A percentile compares a stretch with the other conserved stretches of the same genome.
phyloP scores from a whole-genome alignment of 2,113 vertebrate species.

The Saguinus imperator region DNA sequence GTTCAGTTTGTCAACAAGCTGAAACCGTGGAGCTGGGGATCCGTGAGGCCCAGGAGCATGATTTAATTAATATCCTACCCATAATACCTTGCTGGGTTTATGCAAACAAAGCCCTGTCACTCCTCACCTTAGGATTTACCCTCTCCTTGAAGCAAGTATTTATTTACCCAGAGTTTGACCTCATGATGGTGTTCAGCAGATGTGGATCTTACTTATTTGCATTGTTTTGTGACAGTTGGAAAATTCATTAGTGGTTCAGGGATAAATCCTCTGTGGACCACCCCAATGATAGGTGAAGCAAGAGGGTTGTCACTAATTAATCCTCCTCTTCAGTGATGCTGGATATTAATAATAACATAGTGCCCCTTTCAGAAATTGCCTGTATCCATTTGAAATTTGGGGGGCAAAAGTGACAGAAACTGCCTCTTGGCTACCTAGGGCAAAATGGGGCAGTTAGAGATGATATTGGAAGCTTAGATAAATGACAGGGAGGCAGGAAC shows the following conservation, averaged over 20 bases:
- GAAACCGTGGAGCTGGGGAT: constrained; percentile 65
- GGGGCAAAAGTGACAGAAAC: constrained; percentile 11
- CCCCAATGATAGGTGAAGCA: constrained; percentile 64
- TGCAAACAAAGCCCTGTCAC: constrained; percentile 58
- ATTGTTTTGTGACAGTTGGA: constrained; percentile 81
- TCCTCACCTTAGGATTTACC: constrained; percentile 72
- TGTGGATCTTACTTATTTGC: constrained; percentile 79
- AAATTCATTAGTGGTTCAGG: constrained; percentile 82
- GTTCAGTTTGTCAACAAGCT: constrained; percentile 77
- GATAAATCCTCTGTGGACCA: constrained; percentile 75
- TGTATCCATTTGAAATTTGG: constrained; percentile 19
- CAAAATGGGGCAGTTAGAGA: neutral
- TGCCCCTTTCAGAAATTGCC: constrained; percentile 38
- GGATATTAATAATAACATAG: constrained; percentile 39
- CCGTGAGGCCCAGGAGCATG: constrained; percentile 68
- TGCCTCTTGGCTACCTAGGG: neutral
- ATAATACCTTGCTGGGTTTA: constrained; percentile 64
- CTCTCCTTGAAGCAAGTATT: constrained; percentile 77
- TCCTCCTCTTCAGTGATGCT: constrained; percentile 62
- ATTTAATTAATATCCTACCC: constrained; percentile 80
- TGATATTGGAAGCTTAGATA: neutral
- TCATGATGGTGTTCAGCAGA: constrained; percentile 76
- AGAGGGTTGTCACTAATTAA: constrained; percentile 75
- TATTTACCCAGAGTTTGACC: constrained; percentile 75
- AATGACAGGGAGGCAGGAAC: neutral